Evolutionary conservation across 92 coral and sea anemone species (phyloP), one percentile per base, ranked within the genome.

Genomic region (Porites rus): DNA sequence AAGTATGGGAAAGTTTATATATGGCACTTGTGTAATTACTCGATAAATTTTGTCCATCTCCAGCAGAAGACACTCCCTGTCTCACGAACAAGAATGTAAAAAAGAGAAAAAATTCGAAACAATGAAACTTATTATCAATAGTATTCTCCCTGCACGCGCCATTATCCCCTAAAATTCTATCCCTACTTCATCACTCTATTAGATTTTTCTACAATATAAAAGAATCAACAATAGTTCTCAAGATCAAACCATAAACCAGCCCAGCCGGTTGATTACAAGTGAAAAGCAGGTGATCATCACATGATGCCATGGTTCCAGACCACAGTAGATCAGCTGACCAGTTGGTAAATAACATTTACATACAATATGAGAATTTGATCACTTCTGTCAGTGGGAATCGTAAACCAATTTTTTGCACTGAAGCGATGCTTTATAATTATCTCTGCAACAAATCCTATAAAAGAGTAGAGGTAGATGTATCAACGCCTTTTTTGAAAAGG

Each of bases 201-300:
- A 51, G 17, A 20, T 38, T 14, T 71, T 38, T 9, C 74, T 31
- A 10, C 19, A 1, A 21, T n/a, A 17, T 7, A 50, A 72, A 51
- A 51, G 3, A 13, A 17, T 16, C 11, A 53, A 52, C 1, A n/a
- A 8, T 60, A n/a, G 51, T 38, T 60, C 12, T 82, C 21, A 8
- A 50, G 10, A 61, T 58, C 18, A 64, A 74, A 16, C 62, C 22
- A 64, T 50, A 20, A 60, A 73, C 80, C 87, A 73, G 87, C 73
- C 80, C 87, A 21, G 87, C 87, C 80, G 80, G 80, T 83, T 74
- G 24, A 74, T 46, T 61, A 64, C 50, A 83, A 21, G 87, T 74
- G 80, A 62, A 17, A 38, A 19, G 6, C 38, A 9, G 70, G 61
- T 31, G 60, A 24, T 51, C 25, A 50, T 8, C 80, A 83, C 51